These are phyloP conservation scores for Odocoileus hemionus DNA, from an alignment of 2,113 vertebrate genomes.

Conservation along the genomic window DNA sequence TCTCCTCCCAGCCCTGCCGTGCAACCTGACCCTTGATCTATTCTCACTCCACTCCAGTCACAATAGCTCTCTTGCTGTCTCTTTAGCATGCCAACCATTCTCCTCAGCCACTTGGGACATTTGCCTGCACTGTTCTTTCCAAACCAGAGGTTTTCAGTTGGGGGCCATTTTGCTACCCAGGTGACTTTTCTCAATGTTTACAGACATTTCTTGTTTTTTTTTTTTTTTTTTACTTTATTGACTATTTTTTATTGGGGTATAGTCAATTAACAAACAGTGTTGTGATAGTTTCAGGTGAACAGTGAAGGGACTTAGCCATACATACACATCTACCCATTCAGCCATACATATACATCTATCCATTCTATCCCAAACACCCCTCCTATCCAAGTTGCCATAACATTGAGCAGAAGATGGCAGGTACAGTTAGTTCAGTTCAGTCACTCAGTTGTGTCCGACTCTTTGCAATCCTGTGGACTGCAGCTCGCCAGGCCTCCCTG, in stretches of 20 bases:
- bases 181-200: not conserved
- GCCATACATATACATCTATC: not conserved
- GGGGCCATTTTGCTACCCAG: not conserved
- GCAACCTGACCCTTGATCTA: not conserved
- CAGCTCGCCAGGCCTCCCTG: not conserved
- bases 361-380: not conserved
- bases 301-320: not conserved
- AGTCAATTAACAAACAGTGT: not conserved
- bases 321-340: not conserved
- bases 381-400: not conserved
- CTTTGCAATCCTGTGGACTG: not conserved
- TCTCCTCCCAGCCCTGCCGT: not conserved
- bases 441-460: not conserved
- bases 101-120: not conserved
- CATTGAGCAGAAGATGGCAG: not conserved
- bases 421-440: not conserved
- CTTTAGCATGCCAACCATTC: not conserved
- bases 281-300: not conserved
- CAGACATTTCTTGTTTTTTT: not conserved
- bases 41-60: not conserved
- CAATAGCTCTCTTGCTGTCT: not conserved
- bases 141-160: not conserved
- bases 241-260: not conserved
- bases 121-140: not conserved
- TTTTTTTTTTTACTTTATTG: not conserved